A percentile compares a stretch with the other conserved stretches of the same genome.
Evolutionary conservation across 2,888 invertebrate genomes (phyloP).

Genomic region (Siphlonurus alternatus): DNA sequence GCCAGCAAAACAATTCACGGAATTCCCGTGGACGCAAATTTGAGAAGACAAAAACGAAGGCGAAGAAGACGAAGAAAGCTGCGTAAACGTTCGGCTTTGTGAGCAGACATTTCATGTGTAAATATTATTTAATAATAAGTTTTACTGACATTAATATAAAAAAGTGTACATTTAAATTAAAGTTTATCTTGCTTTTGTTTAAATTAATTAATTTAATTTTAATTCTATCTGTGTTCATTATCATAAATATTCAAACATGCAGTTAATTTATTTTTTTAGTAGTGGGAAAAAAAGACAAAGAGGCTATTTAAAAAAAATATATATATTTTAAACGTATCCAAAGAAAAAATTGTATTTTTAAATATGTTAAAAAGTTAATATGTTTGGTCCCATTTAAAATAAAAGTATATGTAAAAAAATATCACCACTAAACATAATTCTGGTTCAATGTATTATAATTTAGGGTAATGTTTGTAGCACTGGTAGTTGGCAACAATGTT

Average conservation of each 20-base stretch:
- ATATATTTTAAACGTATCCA: not conserved
- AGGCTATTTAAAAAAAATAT: not conserved
- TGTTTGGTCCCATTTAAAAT: too few species aligned
- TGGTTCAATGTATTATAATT: too few species aligned
- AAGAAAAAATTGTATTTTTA: not conserved
- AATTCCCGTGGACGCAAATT: slow-evolving; percentile 28
- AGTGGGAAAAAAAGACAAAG: not conserved
- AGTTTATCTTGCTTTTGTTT: not conserved
- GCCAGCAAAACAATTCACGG: slow-evolving; percentile 27
- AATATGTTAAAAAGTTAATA: too few species aligned
- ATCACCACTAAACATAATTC: too few species aligned
- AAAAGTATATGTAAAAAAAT: too few species aligned
- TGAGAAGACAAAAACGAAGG: not conserved
- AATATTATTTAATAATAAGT: not conserved
- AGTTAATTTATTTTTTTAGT: not conserved
- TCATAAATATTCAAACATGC: not conserved
- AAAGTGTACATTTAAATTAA: not conserved
- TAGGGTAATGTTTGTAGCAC: too few species aligned
- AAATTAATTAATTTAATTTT: not conserved
- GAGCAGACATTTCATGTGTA: not conserved
- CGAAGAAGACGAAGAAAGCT: not conserved
- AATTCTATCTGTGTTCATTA: not conserved
- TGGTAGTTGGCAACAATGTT: too few species aligned
- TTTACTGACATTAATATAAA: not conserved
- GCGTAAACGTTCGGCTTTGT: not conserved